Evolutionary conservation across 2,888 invertebrate species (phyloP).

Genomic region (Nomada flava): DNA sequence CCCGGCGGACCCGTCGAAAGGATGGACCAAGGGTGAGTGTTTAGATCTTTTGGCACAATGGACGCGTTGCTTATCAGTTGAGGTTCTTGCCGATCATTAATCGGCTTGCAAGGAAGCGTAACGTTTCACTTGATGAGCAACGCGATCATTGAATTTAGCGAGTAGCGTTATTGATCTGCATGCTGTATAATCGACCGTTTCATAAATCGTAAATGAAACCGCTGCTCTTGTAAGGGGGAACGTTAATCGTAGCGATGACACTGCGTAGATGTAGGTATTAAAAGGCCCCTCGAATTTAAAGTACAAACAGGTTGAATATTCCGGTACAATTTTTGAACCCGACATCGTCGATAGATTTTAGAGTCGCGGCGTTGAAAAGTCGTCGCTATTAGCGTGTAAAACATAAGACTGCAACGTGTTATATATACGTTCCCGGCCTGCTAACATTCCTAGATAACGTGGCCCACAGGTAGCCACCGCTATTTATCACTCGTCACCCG

Average conservation of each 20-base stretch:
- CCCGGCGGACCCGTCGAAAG: constrained; percentile 92
- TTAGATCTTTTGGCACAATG: background rate
- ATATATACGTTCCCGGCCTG: constrained; percentile 37
- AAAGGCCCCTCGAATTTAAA: background rate
- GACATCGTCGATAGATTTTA: constrained; percentile 9
- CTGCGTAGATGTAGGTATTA: background rate
- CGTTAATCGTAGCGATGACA: constrained; percentile 8
- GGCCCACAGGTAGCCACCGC: constrained; percentile 67
- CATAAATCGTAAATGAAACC: background rate
- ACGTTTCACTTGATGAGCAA: background rate
- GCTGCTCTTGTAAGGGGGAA: background rate
- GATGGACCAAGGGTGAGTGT: constrained; percentile 90
- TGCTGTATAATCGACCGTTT: constrained; percentile 1
- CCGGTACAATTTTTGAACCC: background rate
- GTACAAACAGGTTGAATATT: background rate
- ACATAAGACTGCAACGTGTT: constrained; percentile 49
- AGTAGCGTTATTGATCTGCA: background rate
- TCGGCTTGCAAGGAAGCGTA: background rate
- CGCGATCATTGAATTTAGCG: background rate
- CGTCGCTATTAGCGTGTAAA: constrained; percentile 42
- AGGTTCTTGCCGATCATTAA: background rate
- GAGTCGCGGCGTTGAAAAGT: constrained; percentile 1
- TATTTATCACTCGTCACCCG: constrained; percentile 73
- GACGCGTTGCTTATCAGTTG: background rate
- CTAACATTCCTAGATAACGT: constrained; percentile 71